These are phyloP conservation scores for Amblyraja radiata DNA, from an alignment of 2,797 vertebrate species.

Conservation along the genomic window DNA sequence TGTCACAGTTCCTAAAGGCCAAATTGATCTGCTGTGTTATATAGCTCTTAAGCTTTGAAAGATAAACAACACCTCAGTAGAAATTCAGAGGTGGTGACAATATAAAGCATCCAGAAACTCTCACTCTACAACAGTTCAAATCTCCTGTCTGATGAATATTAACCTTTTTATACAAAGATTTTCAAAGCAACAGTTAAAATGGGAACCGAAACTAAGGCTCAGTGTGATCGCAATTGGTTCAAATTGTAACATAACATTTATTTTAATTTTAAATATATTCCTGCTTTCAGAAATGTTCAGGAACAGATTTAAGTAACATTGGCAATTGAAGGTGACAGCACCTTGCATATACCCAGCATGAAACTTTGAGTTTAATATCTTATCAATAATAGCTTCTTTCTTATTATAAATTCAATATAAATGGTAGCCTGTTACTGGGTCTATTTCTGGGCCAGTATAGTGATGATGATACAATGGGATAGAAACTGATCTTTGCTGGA, in stretches of 20 bases:
- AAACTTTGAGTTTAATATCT: not conserved
- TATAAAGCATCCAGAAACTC: no score
- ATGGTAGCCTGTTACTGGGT: not conserved
- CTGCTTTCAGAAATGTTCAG: no score
- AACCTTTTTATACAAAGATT: not conserved
- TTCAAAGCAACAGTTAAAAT: not conserved
- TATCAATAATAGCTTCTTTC: not conserved
- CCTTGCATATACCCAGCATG: not conserved
- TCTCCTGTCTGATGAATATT: no score
- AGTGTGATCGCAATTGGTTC: not conserved
- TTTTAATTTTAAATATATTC: no score
- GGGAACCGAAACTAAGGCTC: not conserved
- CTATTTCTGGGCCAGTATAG: not conserved
- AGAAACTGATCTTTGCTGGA: not conserved
- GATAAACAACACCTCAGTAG: no score
- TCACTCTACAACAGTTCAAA: no score
- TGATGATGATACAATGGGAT: not conserved
- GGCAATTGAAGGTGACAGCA: not conserved
- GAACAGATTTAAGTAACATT: not conserved
- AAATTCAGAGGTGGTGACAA: no score
- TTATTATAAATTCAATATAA: not conserved
- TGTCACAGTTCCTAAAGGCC: no score
- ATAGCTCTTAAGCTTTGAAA: no score
- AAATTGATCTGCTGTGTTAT: no score
- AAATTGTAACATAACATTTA: not conserved